Conservation (phyloP, 2,888 invertebrate species). For the Erynnis tages region DNA sequence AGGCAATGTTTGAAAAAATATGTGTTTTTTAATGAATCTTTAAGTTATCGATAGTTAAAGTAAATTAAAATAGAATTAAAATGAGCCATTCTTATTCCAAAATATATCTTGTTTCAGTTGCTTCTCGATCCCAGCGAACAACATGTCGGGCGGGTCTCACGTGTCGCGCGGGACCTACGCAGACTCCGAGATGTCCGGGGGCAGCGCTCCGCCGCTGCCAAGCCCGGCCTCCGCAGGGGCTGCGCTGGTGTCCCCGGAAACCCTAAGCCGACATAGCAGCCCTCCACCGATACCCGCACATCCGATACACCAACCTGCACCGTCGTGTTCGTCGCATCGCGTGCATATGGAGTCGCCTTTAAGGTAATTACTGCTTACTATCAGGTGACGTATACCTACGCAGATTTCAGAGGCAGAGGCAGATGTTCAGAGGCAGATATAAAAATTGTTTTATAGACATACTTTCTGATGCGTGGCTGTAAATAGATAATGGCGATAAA, state of each 20-base stretch:
- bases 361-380: constrained; percentile 53
- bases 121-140: constrained; percentile 83
- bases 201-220: constrained; percentile 84
- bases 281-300: constrained; percentile 76
- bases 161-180: constrained; percentile 78
- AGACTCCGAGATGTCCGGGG: constrained; percentile 70
- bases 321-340: constrained; percentile 76
- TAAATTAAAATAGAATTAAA: too few species aligned
- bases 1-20: too few species aligned
- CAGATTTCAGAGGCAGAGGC: too few species aligned
- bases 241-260: constrained; percentile 88
- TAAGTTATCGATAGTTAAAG: too few species aligned
- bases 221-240: constrained; percentile 89
- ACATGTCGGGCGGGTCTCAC: constrained; percentile 83
- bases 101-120: constrained; percentile 57
- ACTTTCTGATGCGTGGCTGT: too few species aligned
- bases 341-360: constrained; percentile 80
- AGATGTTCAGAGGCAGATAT: neutral
- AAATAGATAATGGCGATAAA: too few species aligned
- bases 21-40: too few species aligned
- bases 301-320: constrained; percentile 80
- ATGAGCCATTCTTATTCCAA: too few species aligned
- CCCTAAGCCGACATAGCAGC: constrained; percentile 85
- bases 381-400: too few species aligned
- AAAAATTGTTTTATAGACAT: neutral